Conservation (phyloP, 2,797 vertebrate species). For the Periparus ater region DNA sequence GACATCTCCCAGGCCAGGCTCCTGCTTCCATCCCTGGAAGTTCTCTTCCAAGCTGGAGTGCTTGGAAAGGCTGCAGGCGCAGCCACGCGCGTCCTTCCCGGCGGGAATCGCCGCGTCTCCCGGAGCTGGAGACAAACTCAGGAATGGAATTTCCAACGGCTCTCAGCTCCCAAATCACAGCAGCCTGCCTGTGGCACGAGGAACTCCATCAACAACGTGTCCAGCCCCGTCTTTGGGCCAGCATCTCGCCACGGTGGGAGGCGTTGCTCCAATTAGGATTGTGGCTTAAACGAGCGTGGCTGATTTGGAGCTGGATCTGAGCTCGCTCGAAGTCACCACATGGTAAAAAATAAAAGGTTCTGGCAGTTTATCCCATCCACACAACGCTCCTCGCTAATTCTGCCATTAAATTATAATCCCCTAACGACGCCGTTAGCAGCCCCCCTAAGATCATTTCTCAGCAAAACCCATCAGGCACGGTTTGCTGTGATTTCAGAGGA, state of each 20-base stretch:
- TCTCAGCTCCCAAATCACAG: conserved; percentile 7
- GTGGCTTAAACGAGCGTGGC: conserved; percentile 55
- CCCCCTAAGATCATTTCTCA: not conserved
- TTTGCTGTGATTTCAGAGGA: not conserved
- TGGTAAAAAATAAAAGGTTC: conserved; percentile 64
- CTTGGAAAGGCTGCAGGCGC: not conserved
- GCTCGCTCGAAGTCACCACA: conserved; percentile 62
- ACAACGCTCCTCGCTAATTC: conserved; percentile 31
- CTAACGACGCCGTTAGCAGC: conserved; percentile 8
- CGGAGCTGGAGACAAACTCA: conserved; percentile 39
- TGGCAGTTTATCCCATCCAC: conserved; percentile 58
- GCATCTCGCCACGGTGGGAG: conserved; percentile 44
- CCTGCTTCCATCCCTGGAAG: conserved; percentile 47
- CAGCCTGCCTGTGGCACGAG: conserved; percentile 34
- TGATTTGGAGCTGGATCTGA: conserved; percentile 50
- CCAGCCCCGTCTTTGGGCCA: not conserved
- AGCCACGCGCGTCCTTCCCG: not conserved
- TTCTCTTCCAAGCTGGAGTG: too few relatives aligned
- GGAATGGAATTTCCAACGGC: not conserved
- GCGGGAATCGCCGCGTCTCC: not conserved
- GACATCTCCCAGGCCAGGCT: conserved; percentile 25
- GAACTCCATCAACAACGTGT: not conserved
- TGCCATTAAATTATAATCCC: conserved; percentile 41
- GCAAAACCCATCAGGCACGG: not conserved
- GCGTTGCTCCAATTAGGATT: not conserved